Evolutionary conservation across 2,797 vertebrate species (phyloP).

Genomic region (Galaxias olidus): DNA sequence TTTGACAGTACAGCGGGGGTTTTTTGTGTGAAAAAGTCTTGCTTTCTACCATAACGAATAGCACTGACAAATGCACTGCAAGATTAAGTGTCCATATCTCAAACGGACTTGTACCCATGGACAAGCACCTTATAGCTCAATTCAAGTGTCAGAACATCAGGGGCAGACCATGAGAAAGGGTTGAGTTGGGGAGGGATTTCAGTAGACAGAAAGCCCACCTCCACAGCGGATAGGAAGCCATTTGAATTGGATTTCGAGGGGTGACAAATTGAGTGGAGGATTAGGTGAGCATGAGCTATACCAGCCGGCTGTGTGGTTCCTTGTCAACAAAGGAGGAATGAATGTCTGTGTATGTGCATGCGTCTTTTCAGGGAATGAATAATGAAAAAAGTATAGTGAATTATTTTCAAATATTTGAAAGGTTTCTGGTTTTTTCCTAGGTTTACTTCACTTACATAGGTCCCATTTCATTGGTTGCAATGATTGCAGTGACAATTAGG

Average conservation of each 20-base stretch:
- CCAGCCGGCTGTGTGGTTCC: constrained; percentile 58
- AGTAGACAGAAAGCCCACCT: constrained; percentile 45
- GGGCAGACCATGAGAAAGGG: neutral
- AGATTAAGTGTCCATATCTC: neutral
- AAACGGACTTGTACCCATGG: neutral
- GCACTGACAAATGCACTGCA: too few species aligned
- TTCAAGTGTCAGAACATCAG: neutral
- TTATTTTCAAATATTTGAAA: too few species aligned
- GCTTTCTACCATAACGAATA: too few species aligned
- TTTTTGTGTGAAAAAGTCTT: neutral
- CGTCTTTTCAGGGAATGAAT: constrained; percentile 5
- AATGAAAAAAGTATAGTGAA: too few species aligned
- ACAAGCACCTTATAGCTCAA: neutral
- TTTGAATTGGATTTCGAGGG: constrained; percentile 66
- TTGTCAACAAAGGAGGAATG: constrained; percentile 46
- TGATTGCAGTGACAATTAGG: too few species aligned
- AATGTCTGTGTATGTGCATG: constrained; percentile 23
- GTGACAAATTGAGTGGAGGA: constrained; percentile 58
- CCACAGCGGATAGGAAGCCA: constrained; percentile 59
- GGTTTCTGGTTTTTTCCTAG: too few species aligned
- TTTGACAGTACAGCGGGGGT: neutral
- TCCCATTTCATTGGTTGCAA: too few species aligned
- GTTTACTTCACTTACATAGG: too few species aligned
- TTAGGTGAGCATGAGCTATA: constrained; percentile 35
- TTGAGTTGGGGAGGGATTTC: constrained; percentile 23